Conservation (phyloP, 2,888 invertebrate species). For the Chorisops tibialis region DNA sequence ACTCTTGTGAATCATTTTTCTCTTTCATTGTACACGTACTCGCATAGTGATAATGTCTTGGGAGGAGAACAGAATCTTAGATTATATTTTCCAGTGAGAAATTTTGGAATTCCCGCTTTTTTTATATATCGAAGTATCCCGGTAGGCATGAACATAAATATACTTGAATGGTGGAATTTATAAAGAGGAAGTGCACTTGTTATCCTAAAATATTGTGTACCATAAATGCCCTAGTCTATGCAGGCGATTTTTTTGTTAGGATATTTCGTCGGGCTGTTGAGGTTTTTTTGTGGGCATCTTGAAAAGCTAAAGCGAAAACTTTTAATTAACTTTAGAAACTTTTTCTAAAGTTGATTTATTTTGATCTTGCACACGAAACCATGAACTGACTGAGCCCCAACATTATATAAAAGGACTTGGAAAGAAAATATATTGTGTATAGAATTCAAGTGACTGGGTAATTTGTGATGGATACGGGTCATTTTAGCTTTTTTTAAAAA, state of each 20-base stretch:
- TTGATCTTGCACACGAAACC: neutral
- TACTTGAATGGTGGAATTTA: neutral
- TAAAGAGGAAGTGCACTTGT: neutral
- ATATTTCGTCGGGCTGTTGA: too few species aligned
- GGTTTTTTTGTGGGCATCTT: neutral
- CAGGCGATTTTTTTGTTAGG: neutral
- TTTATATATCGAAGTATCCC: too few species aligned
- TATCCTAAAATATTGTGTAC: neutral
- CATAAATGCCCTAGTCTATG: neutral
- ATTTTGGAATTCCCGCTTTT: too few species aligned
- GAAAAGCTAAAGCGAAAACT: slow-evolving; percentile 4
- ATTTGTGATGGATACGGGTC: neutral
- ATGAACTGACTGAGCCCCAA: neutral
- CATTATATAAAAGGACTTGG: neutral
- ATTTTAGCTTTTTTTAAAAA: too few species aligned
- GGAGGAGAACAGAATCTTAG: too few species aligned
- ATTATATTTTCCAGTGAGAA: too few species aligned
- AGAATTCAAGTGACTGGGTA: neutral
- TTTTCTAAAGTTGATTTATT: slow-evolving; percentile 8
- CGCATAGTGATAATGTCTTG: too few species aligned
- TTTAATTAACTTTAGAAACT: slow-evolving; percentile 12
- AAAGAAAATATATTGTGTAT: neutral
- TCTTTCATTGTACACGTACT: too few species aligned
- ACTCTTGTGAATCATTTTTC: too few species aligned
- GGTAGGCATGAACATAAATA: too few species aligned